Conservation (phyloP, 2,888 invertebrate genomes). For the Griposia aprilina region DNA sequence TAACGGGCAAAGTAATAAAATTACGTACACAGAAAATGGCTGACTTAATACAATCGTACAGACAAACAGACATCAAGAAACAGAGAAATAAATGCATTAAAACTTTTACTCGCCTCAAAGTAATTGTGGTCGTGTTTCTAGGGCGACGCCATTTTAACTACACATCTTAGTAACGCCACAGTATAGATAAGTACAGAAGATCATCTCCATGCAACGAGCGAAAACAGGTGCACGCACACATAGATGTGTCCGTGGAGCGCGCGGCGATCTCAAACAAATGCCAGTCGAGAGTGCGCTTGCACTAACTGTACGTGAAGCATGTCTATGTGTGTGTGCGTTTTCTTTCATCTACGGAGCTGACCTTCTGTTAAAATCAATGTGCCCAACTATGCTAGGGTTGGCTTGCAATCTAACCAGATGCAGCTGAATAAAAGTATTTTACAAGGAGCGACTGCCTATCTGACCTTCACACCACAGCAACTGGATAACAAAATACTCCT, state of each 20-base stretch:
- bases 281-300: background rate
- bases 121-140: slow-evolving; percentile 76
- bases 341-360: background rate
- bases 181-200: slow-evolving; percentile 5
- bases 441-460: too few species aligned
- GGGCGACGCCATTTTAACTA: slow-evolving; percentile 72
- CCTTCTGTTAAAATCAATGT: background rate
- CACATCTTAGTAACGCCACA: slow-evolving; percentile 61
- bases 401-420: too few species aligned
- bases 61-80: slow-evolving; percentile 71
- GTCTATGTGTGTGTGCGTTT: background rate
- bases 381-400: background rate
- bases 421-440: too few species aligned
- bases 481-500: background rate
- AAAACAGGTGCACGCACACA: too few species aligned
- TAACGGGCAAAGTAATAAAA: slow-evolving; percentile 51
- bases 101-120: slow-evolving; percentile 75
- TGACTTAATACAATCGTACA: slow-evolving; percentile 67
- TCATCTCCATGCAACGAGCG: fast-evolving
- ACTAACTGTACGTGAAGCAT: background rate
- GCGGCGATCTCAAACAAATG: background rate
- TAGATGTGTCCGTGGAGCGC: background rate
- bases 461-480: background rate
- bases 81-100: slow-evolving; percentile 76
- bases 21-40: slow-evolving; percentile 67